Base-by-base conservation (phyloP, 2,888 invertebrate genomes). In the Polydrusus tereticollis region DNA sequence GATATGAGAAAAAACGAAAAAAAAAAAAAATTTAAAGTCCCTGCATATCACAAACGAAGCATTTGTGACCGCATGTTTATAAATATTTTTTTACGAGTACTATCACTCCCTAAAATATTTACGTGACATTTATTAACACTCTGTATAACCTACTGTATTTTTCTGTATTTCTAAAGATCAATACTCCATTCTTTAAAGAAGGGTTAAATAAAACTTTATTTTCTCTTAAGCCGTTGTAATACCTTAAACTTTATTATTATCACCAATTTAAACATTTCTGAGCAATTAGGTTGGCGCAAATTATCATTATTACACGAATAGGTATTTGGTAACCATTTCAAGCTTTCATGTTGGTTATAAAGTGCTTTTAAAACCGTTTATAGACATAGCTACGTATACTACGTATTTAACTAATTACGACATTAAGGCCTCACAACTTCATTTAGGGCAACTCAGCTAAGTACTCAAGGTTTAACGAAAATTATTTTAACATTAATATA, bases 381-480 rank as follows among this genome's bases (percentile, higher is more conserved):
- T 18, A 23, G 16, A 60, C 26, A n/a, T 8, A 12, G 36, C 1
- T 7, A 36, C n/a, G 36, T 36, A 36, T 36, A 36, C n/a, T 12
- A n/a, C n/a, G 5, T 47, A 23, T 41, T 45, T 14, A 60, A 45
- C 14, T 60, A 43, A 60, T 60, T 43, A 41, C 10, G n/a, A 43
- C 10, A 57, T 38, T 57, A 36, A 6, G 36, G 21, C 20, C 20
- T 45, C 2, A 2, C 45, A 1, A 10, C 6, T 20, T 45, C 45
- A 45, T 45, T 45, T 6, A 20, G 18, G 45, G 18, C 10, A 45
- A 45, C 45, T 45, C 8, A 6, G 18, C 20, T 45, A 45, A 18
- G 45, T 20, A 41, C 41, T n/a, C n/a, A 20, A 18, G 12, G 36
- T 10, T 36, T 36, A 36, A 18, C 20, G 18, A 20, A 45, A 45